Evolutionary conservation across 2,888 invertebrate species (phyloP).

Genomic region (Cyclophora albipunctata): DNA sequence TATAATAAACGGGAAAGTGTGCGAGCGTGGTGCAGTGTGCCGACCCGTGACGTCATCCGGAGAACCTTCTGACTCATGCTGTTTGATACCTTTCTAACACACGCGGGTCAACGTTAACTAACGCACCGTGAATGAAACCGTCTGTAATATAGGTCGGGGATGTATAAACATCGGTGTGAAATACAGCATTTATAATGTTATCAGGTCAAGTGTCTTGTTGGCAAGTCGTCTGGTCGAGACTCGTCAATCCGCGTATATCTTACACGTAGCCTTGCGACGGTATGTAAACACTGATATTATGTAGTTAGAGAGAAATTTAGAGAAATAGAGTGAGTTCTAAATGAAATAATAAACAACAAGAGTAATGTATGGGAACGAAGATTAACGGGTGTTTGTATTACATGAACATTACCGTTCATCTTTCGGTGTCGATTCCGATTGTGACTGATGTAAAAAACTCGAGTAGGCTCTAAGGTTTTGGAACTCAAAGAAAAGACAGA

Average conservation of each 20-base stretch:
- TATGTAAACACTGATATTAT: too few species aligned
- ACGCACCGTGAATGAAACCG: conserved; percentile 41
- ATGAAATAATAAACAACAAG: too few species aligned
- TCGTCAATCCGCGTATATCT: conserved; percentile 24
- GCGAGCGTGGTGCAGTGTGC: conserved; percentile 72
- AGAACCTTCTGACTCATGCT: conserved; percentile 34
- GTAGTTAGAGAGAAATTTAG: too few species aligned
- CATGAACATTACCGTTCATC: too few species aligned
- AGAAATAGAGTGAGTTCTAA: too few species aligned
- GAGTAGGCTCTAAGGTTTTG: too few species aligned
- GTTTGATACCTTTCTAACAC: conserved; percentile 12
- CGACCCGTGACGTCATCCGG: conserved; percentile 51
- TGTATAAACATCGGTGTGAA: conserved; percentile 30
- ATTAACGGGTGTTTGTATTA: too few species aligned
- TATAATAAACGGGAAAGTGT: conserved; percentile 72
- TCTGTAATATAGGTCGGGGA: conserved; percentile 25
- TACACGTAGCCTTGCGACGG: conserved; percentile 17
- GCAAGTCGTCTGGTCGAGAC: conserved; percentile 33
- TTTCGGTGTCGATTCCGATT: too few species aligned
- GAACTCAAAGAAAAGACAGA: too few species aligned
- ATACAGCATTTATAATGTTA: conserved; percentile 26
- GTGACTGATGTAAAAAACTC: too few species aligned
- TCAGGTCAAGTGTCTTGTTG: conserved; percentile 41
- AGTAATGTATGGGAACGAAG: too few species aligned
- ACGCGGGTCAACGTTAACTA: neutral